Percentiles rank a stretch among this genome's conserved stretches.
phyloP scores from a whole-genome alignment of 2,113 vertebrate species.

The Oryzias celebensis region DNA sequence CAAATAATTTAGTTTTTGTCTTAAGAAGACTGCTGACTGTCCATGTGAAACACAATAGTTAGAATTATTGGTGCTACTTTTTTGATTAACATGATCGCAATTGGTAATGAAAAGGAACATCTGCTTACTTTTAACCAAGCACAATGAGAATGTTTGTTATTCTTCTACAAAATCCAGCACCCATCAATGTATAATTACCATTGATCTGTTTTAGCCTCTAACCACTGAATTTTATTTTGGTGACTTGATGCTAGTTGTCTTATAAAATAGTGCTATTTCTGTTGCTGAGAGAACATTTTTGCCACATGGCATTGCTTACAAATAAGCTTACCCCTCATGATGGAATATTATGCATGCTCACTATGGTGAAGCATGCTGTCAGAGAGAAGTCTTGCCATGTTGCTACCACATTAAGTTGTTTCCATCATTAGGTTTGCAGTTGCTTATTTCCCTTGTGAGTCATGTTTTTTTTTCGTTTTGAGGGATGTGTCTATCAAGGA shows the following conservation, averaged over 20 bases:
- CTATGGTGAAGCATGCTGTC: slow-evolving; percentile 53
- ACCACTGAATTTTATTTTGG: slow-evolving; percentile 30
- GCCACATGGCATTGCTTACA: slow-evolving; percentile 40
- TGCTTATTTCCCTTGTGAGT: slow-evolving; percentile 73
- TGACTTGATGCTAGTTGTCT: slow-evolving; percentile 40
- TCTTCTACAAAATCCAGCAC: no score
- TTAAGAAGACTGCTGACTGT: neutral
- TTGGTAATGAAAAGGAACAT: neutral
- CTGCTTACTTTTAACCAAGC: no score
- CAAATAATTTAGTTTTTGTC: slow-evolving; percentile 26
- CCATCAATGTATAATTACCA: no score
- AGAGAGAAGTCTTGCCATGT: slow-evolving; percentile 65
- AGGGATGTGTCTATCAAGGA: slow-evolving; percentile 65
- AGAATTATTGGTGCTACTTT: neutral
- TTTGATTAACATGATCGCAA: neutral
- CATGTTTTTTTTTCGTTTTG: slow-evolving; percentile 65
- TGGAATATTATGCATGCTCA: slow-evolving; percentile 63
- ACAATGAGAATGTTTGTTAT: no score
- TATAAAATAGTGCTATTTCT: slow-evolving; percentile 37
- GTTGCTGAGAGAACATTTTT: slow-evolving; percentile 58
- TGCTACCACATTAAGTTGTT: slow-evolving; percentile 70
- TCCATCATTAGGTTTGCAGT: slow-evolving; percentile 70
- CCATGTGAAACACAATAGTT: neutral
- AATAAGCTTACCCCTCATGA: slow-evolving; percentile 67
- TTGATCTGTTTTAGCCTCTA: slow-evolving; percentile 37